Evolutionary conservation across 2,113 vertebrate species (phyloP).

Genomic region (Xerus inauris): DNA sequence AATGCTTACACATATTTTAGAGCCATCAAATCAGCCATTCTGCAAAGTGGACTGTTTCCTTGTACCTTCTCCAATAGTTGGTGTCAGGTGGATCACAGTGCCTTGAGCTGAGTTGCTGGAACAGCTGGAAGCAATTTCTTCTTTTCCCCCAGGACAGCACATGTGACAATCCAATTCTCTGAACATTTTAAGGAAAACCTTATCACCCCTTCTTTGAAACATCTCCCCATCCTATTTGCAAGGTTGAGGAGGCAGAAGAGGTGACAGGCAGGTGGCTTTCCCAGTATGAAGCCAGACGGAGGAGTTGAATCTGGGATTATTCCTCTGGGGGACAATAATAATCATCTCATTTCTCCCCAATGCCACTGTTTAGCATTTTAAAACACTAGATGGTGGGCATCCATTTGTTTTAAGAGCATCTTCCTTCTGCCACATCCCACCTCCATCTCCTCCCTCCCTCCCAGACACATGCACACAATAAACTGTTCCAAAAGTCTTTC

Average conservation of each 20-base stretch:
- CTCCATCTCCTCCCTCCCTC: accelerated
- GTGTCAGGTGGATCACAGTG: not conserved
- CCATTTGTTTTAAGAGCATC: conserved; percentile 29
- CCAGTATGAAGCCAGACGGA: not conserved
- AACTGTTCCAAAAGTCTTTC: not conserved
- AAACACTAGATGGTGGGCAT: not conserved
- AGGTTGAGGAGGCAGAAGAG: not conserved
- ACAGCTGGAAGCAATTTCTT: not conserved
- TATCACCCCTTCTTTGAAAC: not conserved
- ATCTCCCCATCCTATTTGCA: not conserved
- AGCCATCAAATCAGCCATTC: not conserved
- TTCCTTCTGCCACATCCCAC: not conserved
- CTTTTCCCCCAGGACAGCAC: not conserved
- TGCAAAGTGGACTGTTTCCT: not conserved
- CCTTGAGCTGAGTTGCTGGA: not conserved
- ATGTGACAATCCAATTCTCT: not conserved
- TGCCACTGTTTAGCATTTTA: not conserved
- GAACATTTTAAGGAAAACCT: not conserved
- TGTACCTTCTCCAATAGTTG: not conserved
- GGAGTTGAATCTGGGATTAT: not conserved
- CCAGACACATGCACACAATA: not conserved
- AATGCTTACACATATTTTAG: not conserved
- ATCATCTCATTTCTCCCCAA: not conserved
- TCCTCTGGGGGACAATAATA: not conserved
- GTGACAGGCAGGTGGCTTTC: conserved; percentile 3